A percentile compares a stretch with the other conserved stretches of the same genome.
Conservation (phyloP, 2,113 vertebrate genomes). For the Xiphophorus couchianus region DNA sequence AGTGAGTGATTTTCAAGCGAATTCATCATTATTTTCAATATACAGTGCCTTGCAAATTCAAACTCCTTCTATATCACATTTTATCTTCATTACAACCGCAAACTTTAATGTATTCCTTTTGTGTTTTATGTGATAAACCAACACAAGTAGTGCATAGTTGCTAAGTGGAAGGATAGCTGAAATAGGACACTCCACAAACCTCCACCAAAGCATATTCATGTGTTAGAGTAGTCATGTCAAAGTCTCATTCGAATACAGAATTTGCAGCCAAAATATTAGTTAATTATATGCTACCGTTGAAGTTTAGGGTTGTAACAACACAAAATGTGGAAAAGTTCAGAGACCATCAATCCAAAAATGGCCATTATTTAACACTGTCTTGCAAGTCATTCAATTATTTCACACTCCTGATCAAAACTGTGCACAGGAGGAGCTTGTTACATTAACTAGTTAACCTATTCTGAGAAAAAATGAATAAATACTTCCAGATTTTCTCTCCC, state of each 20-base stretch:
- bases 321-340: too few species aligned
- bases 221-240: not conserved
- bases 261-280: too few species aligned
- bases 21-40: not conserved
- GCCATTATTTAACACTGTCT: not conserved
- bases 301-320: too few species aligned
- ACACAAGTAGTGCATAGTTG: not conserved
- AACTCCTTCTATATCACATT: not conserved
- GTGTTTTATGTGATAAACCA: not conserved
- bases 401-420: not conserved
- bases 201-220: not conserved
- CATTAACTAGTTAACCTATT: not conserved
- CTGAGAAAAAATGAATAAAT: not conserved
- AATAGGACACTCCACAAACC: not conserved
- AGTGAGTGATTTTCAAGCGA: not conserved
- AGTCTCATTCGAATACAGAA: not conserved
- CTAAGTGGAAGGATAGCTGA: not conserved
- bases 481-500: conserved; percentile 3
- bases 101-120: not conserved
- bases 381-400: not conserved
- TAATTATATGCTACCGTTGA: not conserved
- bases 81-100: not conserved
- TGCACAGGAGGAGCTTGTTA: not conserved
- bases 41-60: not conserved
- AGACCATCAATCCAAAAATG: not conserved